Base-by-base conservation (phyloP, 2,888 invertebrate genomes). In the Sinopyrophorus schimmeli region DNA sequence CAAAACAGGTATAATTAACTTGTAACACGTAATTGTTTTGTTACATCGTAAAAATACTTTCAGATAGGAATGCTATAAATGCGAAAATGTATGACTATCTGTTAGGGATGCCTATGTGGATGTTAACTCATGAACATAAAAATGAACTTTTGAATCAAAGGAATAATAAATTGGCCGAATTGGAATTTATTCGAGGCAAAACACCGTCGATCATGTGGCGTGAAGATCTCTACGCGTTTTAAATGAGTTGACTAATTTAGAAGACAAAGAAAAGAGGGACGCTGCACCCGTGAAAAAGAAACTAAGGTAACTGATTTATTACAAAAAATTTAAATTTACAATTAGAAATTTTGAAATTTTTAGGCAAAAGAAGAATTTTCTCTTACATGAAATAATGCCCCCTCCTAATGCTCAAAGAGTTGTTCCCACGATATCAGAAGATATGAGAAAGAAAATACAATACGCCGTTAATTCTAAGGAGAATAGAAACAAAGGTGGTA, bases 21-120 rank as follows among this genome's bases (percentile, higher is more conserved):
- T n/a, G n/a, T n/a, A n/a, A n/a, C 9, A 24, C n/a, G 3, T 21
- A 16, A 34, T 30, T 24, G 11, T 20, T 16, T 24, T 26, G n/a
- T n/a, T n/a, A n/a, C n/a, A n/a, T n/a, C n/a, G n/a, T n/a, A n/a
- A n/a, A n/a, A n/a, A n/a, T n/a, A n/a, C n/a, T n/a, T n/a, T n/a
- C n/a, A n/a, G n/a, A n/a, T n/a, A n/a, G 80, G 58, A 78, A 81
- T 40, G 63, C 81, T 10, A 77, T 79, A 3, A 86, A 86, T 43
- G 84, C 84, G 0, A 84, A 87, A 68, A 90, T 92, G 70, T 96
- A 82, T 71, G 92, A 97, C 76, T 99, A 99, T 73, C 79, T 99
- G 28, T 80, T 99, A 49, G 92, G 92, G 10, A 94, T 98, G 95
- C 86, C 90, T 0, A 86, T 98, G 84, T 95, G 95, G 94, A 88